Base-by-base conservation (phyloP, 1,140 invertebrate genomes). In the Zaprionus nigranus region DNA sequence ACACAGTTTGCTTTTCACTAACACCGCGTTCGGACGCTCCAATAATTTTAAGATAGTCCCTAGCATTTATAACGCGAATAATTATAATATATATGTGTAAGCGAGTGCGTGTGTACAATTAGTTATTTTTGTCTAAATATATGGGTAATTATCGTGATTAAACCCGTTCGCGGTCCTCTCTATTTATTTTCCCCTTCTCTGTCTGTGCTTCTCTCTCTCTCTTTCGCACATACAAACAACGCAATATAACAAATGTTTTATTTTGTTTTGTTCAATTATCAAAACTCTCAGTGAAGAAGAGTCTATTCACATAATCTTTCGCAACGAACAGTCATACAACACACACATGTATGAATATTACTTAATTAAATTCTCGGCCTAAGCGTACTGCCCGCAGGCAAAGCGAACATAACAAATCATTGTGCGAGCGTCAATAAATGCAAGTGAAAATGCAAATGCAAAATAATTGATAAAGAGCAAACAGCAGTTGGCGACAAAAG, bases 231-330 rank as follows among this genome's bases (percentile, higher is more conserved):
- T 54, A 22, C 34, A 66, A 69, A 59, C 66, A 65, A 72, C 74
- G 69, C 17, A 70, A 34, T 53, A 61, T 28, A 79, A 51, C 46
- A 81, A 76, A 82, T 73, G 43, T 34, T 61, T 70, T 65, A 58
- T 75, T 46, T 34, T 68, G 24, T 53, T 69, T 74, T 62, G 22
- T 58, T 58, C 38, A 73, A 70, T 54, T 59, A 43, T 53, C 53
- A 51, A 83, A 88, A 75, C 69, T 88, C 28, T 58, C 69, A 46
- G 64, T 82, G 79, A 70, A 13, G 28, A 77, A 40, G 40, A 58
- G 26, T 22, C 59, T 58, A 82, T 86, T 86, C 82, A 70, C 83
- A 86, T 86, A 86, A 78, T 82, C 75, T 79, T 79, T 73, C 24
- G 24, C 24, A 75, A 78, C 63, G 54, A 26, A 65, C 46, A 63